phyloP scores from a whole-genome alignment of 2,113 vertebrate genomes.

The Python bivittatus region DNA sequence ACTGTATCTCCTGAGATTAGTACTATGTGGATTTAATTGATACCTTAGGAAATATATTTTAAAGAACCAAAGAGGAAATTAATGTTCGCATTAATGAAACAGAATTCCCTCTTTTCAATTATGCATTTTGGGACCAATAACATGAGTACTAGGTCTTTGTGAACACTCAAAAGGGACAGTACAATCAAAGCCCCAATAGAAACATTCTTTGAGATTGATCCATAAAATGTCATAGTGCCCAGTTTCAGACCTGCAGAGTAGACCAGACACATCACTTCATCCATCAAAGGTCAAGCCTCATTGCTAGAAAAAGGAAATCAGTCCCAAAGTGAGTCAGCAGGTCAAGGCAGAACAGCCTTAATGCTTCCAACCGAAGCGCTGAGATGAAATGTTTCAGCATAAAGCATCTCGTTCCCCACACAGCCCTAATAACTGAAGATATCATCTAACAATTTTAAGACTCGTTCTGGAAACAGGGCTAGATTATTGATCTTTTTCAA shows the following conservation, averaged over 20 bases:
- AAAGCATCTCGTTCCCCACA: not conserved
- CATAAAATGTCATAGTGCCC: not conserved
- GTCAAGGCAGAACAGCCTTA: not conserved
- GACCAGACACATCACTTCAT: not conserved
- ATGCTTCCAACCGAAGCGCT: constrained; percentile 20
- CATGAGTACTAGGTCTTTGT: not conserved
- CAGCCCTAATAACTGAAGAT: constrained; percentile 15
- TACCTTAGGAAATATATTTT: constrained; percentile 43
- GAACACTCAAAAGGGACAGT: not conserved
- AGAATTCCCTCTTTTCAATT: constrained; percentile 26
- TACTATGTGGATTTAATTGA: constrained; percentile 28
- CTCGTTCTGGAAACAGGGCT: constrained; percentile 37
- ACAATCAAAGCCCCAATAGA: not conserved
- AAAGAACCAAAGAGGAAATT: constrained; percentile 52
- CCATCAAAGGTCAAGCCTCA: not conserved
- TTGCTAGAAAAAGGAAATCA: not conserved
- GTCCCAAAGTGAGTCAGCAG: not conserved
- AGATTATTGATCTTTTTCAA: not conserved
- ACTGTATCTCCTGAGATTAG: constrained; percentile 22
- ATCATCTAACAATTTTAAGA: constrained; percentile 43
- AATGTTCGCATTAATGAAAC: constrained; percentile 47
- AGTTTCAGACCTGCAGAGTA: not conserved
- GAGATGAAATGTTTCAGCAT: not conserved
- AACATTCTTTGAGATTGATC: not conserved
- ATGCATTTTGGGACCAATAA: constrained; percentile 55